phyloP scores from a whole-genome alignment of 2,797 vertebrate genomes.

The Aplochiton taeniatus region DNA sequence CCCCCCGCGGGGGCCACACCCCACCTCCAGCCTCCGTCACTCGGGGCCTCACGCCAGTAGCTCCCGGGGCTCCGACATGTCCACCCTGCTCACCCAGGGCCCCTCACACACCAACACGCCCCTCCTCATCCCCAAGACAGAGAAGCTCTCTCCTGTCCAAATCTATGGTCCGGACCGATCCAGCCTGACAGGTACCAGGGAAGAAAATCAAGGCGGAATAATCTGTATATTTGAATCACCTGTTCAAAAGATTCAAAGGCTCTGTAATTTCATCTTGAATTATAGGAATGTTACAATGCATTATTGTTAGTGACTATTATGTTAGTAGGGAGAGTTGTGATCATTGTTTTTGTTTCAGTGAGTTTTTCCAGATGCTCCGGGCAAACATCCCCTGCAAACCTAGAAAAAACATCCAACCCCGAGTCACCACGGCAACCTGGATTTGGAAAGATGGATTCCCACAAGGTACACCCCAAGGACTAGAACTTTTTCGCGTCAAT shows the following conservation, averaged over 20 bases:
- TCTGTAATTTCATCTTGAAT: neutral
- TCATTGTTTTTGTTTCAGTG: slow-evolving; percentile 59
- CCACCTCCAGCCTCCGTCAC: slow-evolving; percentile 40
- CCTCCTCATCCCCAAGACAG: slow-evolving; percentile 84
- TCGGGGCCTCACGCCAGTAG: slow-evolving; percentile 33
- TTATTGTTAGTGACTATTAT: neutral
- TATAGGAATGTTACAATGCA: neutral
- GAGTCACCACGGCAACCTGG: slow-evolving; percentile 66
- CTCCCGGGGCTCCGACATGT: slow-evolving; percentile 54
- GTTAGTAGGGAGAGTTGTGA: neutral
- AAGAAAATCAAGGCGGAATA: neutral
- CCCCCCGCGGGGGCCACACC: slow-evolving; percentile 44
- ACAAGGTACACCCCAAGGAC: slow-evolving; percentile 71
- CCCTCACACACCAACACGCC: slow-evolving; percentile 42
- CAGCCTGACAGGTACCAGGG: slow-evolving; percentile 62
- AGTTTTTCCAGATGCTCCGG: slow-evolving; percentile 69
- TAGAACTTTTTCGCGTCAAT: neutral
- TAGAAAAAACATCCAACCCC: slow-evolving; percentile 57
- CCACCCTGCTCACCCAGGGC: slow-evolving; percentile 62
- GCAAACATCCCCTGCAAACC: slow-evolving; percentile 65
- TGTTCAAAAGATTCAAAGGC: neutral
- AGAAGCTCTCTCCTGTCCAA: slow-evolving; percentile 85
- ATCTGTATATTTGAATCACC: neutral
- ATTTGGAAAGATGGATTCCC: slow-evolving; percentile 76
- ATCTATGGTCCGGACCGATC: slow-evolving; percentile 72